These are phyloP conservation scores for Holothuria scabra DNA, from an alignment of 53 echinoderm and acorn worm species.

Conservation along the genomic window DNA sequence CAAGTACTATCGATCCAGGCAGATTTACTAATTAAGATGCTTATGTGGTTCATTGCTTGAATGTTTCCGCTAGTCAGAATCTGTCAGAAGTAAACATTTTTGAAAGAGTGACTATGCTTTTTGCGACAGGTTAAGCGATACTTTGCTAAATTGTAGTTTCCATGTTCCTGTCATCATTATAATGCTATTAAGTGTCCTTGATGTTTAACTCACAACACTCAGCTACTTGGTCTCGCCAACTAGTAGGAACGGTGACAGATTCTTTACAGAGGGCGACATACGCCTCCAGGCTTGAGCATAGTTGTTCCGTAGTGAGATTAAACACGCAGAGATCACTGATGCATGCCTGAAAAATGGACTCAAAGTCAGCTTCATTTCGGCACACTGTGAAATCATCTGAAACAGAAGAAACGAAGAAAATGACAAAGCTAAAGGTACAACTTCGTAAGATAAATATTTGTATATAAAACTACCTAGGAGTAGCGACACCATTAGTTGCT, in stretches of 20 bases:
- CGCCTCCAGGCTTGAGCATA: conserved; percentile 66
- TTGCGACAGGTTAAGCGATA: too few relatives aligned
- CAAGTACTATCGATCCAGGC: too few relatives aligned
- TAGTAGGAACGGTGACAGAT: conserved; percentile 27
- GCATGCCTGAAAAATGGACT: conserved; percentile 51
- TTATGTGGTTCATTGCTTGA: too few relatives aligned
- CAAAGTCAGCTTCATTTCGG: conserved; percentile 52
- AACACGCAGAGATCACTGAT: conserved; percentile 64
- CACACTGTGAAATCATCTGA: conserved; percentile 59
- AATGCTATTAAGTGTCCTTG: too few relatives aligned
- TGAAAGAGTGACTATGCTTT: background rate
- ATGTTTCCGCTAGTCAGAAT: too few relatives aligned
- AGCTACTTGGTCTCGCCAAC: conserved; percentile 54
- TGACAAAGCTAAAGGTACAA: too few relatives aligned
- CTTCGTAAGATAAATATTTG: too few relatives aligned
- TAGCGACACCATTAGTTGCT: too few relatives aligned
- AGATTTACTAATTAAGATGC: too few relatives aligned
- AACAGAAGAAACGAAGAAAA: background rate
- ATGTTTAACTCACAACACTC: conserved; percentile 60
- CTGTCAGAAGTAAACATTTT: too few relatives aligned
- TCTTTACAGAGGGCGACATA: conserved; percentile 59
- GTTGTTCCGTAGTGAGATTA: conserved; percentile 37
- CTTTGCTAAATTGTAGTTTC: background rate
- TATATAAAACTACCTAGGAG: too few relatives aligned
- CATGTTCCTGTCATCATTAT: background rate